Evolutionary conservation across 2,113 vertebrate genomes (phyloP).

Genomic region (Ptilorrhoa leucosticta): DNA sequence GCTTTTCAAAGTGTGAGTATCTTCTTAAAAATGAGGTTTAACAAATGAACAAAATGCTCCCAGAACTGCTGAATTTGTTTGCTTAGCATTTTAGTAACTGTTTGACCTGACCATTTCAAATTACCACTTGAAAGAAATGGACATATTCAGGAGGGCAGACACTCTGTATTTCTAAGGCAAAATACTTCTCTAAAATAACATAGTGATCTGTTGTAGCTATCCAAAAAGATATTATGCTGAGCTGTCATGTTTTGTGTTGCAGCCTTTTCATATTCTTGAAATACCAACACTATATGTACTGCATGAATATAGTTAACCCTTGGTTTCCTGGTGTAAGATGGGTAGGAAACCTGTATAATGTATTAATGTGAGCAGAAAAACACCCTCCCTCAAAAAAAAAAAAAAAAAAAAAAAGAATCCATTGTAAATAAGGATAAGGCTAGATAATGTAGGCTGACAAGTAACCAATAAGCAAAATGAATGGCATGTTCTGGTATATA

Average conservation of each 20-base stretch:
- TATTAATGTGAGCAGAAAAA: background rate
- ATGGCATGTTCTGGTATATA: background rate
- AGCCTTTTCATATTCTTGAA: background rate
- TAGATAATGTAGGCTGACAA: background rate
- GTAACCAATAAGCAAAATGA: background rate
- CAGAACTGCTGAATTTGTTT: background rate
- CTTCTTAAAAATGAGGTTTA: background rate
- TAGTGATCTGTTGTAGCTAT: background rate
- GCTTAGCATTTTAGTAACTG: background rate
- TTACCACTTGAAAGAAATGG: background rate
- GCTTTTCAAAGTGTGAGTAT: background rate
- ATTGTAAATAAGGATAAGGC: background rate
- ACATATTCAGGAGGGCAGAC: background rate
- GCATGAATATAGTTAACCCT: background rate
- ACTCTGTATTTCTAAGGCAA: background rate
- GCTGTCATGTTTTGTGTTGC: background rate
- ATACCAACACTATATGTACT: background rate
- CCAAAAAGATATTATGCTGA: background rate
- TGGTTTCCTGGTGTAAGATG: background rate
- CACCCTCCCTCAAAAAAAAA: fast-evolving
- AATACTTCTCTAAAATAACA: background rate
- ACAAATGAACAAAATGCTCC: background rate
- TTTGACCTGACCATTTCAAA: background rate
- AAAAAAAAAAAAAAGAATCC: too few relatives aligned
- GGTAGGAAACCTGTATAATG: background rate